Evolutionary conservation across 2,888 invertebrate genomes (phyloP), one percentile per base, ranked within the genome.

Genomic region (Calameuta pallipes): DNA sequence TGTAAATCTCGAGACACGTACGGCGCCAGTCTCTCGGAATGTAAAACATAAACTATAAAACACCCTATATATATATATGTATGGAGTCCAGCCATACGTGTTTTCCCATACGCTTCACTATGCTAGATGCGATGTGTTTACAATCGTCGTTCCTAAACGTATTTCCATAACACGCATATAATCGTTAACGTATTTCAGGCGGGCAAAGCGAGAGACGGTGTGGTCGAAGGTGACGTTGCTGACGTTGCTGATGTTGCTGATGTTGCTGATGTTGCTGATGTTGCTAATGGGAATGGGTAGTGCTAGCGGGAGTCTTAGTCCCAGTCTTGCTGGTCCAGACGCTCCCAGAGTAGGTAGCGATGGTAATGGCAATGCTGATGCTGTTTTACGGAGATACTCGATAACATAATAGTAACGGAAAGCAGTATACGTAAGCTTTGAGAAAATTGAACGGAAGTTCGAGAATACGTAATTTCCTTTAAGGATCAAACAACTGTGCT

Each of bases 21-120:
- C 15, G 80, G 80, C 80, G 80, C 80, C 80, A 79, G 80, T 74
- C 74, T 31, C 77, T 74, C 75, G 81, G 81, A 81, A 81, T 81
- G 81, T 78, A 78, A 79, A 81, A 76, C 81, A 76, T 81, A 78
- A 76, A 76, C 75, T 78, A 78, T 81, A 78, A 79, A 78, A 69
- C 75, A 81, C 74, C 75, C 33, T 71, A 23, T 71, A 70, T 33
- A 71, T 71, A 71, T n/a, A 23, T 71, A n/a, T n/a, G 33, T 31
- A 71, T 34, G 71, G 71, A 56, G 56, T 23, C 56, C 56, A 56
- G 56, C 56, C 56, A 56, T 56, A 56, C 56, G 56, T 56, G 56
- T 23, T 56, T 56, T 56, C 56, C 71, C 31, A 34, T 71, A 71
- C 31, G 33, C 33, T 71, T 33, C 34, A 37, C 56, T 56, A 23